Evolutionary conservation across 2,888 invertebrate species (phyloP).

Genomic region (Himalopsyche kuldschensis): DNA sequence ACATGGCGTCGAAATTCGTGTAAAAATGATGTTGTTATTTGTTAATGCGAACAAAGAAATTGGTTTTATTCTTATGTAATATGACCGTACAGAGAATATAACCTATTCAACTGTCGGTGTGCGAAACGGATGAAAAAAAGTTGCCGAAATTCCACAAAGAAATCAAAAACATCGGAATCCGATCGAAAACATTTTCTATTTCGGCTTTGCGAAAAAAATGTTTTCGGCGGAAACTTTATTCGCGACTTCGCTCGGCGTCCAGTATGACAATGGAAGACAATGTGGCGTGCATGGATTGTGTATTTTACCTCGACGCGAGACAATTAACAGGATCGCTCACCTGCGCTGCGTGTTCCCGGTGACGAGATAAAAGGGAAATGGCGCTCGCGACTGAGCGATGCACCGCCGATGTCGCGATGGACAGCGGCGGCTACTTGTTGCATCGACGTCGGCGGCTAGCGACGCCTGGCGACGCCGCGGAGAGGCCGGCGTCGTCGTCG

Average conservation of each 20-base stretch:
- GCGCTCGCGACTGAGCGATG: not conserved
- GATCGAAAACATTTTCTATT: not conserved
- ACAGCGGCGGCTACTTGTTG: slow-evolving; percentile 45
- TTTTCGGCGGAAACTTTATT: not conserved
- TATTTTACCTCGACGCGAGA: not conserved
- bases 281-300: not conserved
- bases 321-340: slow-evolving; percentile 13
- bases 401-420: slow-evolving; percentile 33
- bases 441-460: slow-evolving; percentile 36
- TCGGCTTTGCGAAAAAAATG: not conserved
- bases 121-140: not conserved
- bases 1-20: slow-evolving; percentile 60
- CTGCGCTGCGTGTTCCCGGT: slow-evolving; percentile 11
- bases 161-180: slow-evolving; percentile 24
- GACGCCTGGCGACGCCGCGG: slow-evolving; percentile 56
- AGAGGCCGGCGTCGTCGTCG: not conserved
- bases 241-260: not conserved
- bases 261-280: not conserved
- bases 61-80: slow-evolving; percentile 9
- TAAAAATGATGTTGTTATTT: slow-evolving; percentile 39
- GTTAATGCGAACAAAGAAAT: slow-evolving; percentile 16
- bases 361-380: slow-evolving; percentile 5
- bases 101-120: not conserved
- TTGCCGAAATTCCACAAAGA: not conserved
- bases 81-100: not conserved